Base-by-base conservation (phyloP, 2,113 vertebrate species). In the Zapornia atra region DNA sequence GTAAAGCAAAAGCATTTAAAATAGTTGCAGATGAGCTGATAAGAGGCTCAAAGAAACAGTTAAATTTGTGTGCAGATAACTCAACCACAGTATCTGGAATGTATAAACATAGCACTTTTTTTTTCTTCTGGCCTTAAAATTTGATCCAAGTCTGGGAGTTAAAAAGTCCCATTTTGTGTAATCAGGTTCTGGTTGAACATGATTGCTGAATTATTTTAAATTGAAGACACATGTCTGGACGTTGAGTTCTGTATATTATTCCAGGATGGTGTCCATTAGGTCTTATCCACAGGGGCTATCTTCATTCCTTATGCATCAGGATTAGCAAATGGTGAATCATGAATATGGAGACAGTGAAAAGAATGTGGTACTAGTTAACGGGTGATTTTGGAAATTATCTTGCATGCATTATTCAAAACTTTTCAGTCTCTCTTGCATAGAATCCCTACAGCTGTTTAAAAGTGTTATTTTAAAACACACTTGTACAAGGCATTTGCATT, bases 191-290 rank as follows among this genome's bases (percentile, higher is more conserved):
- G 98, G 98, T 98, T 98, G 97, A 98, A 98, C 98, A 98, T 98
- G 98, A 98, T 98, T 98, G 98, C 98, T 98, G 98, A 98, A 98
- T 98, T 98, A 98, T 98, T 98, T 97, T 98, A 98, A 98, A 98
- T 98, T 98, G 98, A 98, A 98, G 97, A 98, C 98, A 98, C 95
- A 98, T 98, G 98, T 98, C 96, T 98, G 91, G 91, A 97, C 96
- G 96, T 97, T 97, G 97, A 94, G 92, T 95, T 96, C 64, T 97
- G 95, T 91, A 95, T 98, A 98, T 98, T 98, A 98, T 98, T 98
- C 97, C 98, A 98, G 97, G 98, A 98, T 98, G 98, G 97, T 98
- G 97, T 98, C 98, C 97, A 98, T 98, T 98, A 98, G 96, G 96
- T 96, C 96, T 97, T 98, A 98, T 98, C 98, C 98, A 97, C 97